phyloP scores from a whole-genome alignment of 2,113 vertebrate genomes.

The Ariopsis seemanni region DNA sequence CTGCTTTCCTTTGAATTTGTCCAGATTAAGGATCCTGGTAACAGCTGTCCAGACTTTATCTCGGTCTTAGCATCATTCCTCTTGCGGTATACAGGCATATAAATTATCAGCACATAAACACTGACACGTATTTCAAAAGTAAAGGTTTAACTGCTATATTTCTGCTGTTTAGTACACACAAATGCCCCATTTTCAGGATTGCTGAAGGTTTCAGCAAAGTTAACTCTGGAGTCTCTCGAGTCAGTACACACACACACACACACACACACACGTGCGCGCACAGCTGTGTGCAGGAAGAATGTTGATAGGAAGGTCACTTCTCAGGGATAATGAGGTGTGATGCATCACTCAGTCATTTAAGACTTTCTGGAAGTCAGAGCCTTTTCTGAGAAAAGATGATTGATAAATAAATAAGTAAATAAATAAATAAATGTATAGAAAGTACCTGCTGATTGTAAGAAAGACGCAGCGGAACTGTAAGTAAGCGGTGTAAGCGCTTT shows the following conservation, averaged over 20 bases:
- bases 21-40: not conserved
- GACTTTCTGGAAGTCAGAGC: constrained; percentile 44
- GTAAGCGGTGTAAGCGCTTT: constrained; percentile 31
- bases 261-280: constrained; percentile 32
- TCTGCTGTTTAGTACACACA: constrained; percentile 24
- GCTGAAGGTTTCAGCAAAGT: not conserved
- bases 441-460: constrained; percentile 23
- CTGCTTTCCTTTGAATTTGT: not conserved
- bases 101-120: not conserved
- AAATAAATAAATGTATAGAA: constrained; percentile 43
- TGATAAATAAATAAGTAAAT: not conserved
- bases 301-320: constrained; percentile 46
- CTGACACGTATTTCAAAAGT: not conserved
- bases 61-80: not conserved
- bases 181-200: constrained; percentile 9
- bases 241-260: constrained; percentile 7
- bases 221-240: constrained; percentile 13
- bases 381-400: constrained; percentile 21
- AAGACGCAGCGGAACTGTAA: constrained; percentile 20
- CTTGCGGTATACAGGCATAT: not conserved
- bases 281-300: constrained; percentile 23
- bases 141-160: not conserved
- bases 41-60: not conserved
- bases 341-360: constrained; percentile 25
- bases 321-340: constrained; percentile 44